Evolutionary conservation across 2,113 vertebrate genomes (phyloP), one percentile per base, ranked within the genome.

Genomic region (Psittacara wagleri): DNA sequence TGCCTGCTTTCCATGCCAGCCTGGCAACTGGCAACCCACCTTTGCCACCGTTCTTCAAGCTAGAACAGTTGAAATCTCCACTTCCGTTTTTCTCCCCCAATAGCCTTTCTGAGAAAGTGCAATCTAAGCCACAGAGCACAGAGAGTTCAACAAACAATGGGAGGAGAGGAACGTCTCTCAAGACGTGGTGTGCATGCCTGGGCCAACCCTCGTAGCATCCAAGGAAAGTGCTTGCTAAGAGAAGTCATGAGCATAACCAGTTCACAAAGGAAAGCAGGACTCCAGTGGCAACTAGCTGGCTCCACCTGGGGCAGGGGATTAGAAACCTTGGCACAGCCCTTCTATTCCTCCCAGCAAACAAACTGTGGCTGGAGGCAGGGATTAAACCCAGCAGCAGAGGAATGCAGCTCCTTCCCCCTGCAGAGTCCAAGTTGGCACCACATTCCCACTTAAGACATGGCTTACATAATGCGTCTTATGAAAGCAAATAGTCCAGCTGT

Each of bases 391-490:
- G 73, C 0, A 1, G 90, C 66, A 51, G 55, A 97, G 91, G 95
- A 97, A 95, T 95, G 93, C 8, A 3, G 59, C 89, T 96, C 96
- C 81, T 96, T 95, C 96, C 91, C 88, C 15, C 77, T 41, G 44
- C 7, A 0, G 83, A 90, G 86, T 86, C 96, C 97, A 90, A 96
- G 64, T 88, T 97, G 97, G 96, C 97, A 97, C 72, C 1, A 1
- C 33, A 13, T 84, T 72, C 70, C 68, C 83, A 69, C 96, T 97
- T 92, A 96, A 96, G 96, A 97, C 74, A 5, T 4, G 2, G 86
- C 82, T 97, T 97, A 97, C 91, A 95, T 97, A 97, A 97, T 57
- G 69, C 67, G 59, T 83, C 92, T 97, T 97, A 97, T 93, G 95
- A 96, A 97, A 96, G 94, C 83, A 96, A 96, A 92, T 29, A 92